phyloP scores from a whole-genome alignment of 2,888 invertebrate species.

The Itoplectis maculator region DNA sequence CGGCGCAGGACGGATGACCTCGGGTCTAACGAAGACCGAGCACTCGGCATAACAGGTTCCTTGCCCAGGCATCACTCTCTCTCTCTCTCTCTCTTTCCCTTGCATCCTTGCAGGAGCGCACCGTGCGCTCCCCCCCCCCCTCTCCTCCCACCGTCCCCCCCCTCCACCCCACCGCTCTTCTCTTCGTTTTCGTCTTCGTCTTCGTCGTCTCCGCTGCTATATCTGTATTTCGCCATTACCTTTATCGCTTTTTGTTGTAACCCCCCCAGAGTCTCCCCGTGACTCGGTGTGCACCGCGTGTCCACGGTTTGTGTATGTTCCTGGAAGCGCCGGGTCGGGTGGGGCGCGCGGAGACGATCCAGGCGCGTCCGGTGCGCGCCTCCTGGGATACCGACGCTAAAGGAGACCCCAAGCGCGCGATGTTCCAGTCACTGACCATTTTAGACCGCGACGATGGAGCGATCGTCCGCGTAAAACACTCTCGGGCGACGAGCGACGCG shows the following conservation, averaged over 20 bases:
- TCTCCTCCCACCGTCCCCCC: too few relatives aligned
- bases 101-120: slow-evolving; percentile 5
- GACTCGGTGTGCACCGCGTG: slow-evolving; percentile 60
- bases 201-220: slow-evolving; percentile 49
- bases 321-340: neutral
- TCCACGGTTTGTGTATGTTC: slow-evolving; percentile 11
- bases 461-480: neutral
- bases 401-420: slow-evolving; percentile 7
- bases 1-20: slow-evolving; percentile 55
- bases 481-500: neutral
- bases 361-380: slow-evolving; percentile 1
- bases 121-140: slow-evolving; percentile 1
- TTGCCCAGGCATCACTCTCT: slow-evolving; percentile 42
- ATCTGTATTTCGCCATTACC: slow-evolving; percentile 49
- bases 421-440: slow-evolving; percentile 24
- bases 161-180: too few relatives aligned
- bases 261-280: too few relatives aligned
- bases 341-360: neutral
- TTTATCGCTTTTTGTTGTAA: slow-evolving; percentile 56
- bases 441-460: neutral
- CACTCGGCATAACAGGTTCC: slow-evolving; percentile 59
- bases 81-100: slow-evolving; percentile 51
- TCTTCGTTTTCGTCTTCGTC: too few relatives aligned
- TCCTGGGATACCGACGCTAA: slow-evolving; percentile 19
- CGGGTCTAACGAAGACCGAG: slow-evolving; percentile 62